Conservation (phyloP, 2,888 invertebrate genomes). For the Taphrorychus bicolor region DNA sequence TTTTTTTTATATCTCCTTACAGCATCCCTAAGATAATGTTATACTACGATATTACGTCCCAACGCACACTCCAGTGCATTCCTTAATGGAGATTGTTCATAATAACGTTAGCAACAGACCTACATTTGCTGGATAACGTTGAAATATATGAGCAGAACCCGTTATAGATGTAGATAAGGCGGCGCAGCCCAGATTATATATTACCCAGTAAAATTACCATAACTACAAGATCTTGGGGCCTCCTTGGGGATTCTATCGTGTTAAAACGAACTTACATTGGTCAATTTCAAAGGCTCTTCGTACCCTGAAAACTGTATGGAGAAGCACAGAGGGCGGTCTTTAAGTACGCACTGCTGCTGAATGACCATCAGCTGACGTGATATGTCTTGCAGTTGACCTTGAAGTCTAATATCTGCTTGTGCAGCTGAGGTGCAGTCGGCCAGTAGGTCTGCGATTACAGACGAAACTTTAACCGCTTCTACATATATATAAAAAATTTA, state of each 20-base stretch:
- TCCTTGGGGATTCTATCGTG: too few species aligned
- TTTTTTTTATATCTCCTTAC: too few species aligned
- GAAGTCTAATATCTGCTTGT: constrained; percentile 63
- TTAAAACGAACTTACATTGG: constrained; percentile 63
- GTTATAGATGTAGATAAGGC: constrained; percentile 49
- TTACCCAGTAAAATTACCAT: constrained; percentile 31
- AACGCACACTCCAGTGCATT: constrained; percentile 19
- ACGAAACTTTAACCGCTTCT: constrained; percentile 68
- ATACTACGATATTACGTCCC: too few species aligned
- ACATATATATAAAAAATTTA: too few species aligned
- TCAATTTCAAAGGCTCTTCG: constrained; percentile 68
- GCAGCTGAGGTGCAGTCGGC: constrained; percentile 66
- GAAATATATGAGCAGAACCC: constrained; percentile 48
- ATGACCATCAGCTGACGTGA: constrained; percentile 66
- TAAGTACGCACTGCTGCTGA: constrained; percentile 70
- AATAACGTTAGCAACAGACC: constrained; percentile 38
- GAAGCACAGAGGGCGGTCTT: constrained; percentile 78
- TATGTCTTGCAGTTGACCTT: constrained; percentile 67
- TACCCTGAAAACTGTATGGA: constrained; percentile 76
- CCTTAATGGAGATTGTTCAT: constrained; percentile 23
- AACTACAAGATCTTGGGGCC: constrained; percentile 4
- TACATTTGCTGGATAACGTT: constrained; percentile 47
- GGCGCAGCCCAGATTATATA: constrained; percentile 25
- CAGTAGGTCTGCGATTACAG: constrained; percentile 65
- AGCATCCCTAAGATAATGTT: constrained; percentile 1